Evolutionary conservation across 2,113 vertebrate species (phyloP).

Genomic region (Eudorcas thomsonii): DNA sequence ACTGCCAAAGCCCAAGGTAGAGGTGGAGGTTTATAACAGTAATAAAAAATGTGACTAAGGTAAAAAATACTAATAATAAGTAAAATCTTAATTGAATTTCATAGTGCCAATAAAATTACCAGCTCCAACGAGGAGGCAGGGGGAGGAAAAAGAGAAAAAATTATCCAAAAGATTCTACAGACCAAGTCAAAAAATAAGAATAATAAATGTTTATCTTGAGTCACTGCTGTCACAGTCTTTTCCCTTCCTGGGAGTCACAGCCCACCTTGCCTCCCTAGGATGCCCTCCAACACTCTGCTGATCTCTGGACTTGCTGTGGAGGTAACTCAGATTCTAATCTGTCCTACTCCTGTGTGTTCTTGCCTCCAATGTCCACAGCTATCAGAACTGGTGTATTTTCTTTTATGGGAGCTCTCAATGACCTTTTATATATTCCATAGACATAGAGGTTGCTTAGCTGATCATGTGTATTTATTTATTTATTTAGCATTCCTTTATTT

Average conservation of each 20-base stretch:
- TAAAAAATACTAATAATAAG: neutral
- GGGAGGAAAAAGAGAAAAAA: neutral
- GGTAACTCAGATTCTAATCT: neutral
- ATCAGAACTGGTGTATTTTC: neutral
- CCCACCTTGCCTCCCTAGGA: neutral
- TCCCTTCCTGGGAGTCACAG: neutral
- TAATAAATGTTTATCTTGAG: neutral
- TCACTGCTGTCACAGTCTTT: neutral
- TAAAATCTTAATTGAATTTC: neutral
- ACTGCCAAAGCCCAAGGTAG: neutral
- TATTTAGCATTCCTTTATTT: too few relatives aligned
- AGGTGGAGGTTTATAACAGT: neutral
- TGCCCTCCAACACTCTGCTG: neutral
- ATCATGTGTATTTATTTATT: neutral
- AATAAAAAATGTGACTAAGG: neutral
- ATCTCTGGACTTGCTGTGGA: neutral
- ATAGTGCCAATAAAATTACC: neutral
- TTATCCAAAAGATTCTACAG: neutral
- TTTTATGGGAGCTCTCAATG: neutral
- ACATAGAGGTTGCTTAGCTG: neutral
- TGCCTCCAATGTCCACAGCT: neutral
- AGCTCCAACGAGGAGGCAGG: rapidly evolving
- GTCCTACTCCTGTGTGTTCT: neutral
- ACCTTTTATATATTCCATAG: neutral
- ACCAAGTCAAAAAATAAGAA: neutral